A percentile compares a stretch with the other conserved stretches of the same genome.
phyloP scores from a whole-genome alignment of 2,888 invertebrate species.

The Tetropium fuscum region DNA sequence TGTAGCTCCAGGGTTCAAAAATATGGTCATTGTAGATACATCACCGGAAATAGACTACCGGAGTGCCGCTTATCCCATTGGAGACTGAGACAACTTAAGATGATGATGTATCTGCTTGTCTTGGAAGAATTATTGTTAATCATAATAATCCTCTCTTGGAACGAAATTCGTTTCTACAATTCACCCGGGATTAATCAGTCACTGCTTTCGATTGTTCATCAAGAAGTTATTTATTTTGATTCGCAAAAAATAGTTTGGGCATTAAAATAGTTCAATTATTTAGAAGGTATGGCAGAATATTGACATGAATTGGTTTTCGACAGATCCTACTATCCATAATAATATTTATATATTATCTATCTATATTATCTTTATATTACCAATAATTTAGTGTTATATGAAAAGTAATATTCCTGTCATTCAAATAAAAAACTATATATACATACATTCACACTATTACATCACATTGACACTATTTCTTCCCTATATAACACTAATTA shows the following conservation, averaged over 20 bases:
- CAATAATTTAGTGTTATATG: no score
- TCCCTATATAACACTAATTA: no score
- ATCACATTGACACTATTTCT: no score
- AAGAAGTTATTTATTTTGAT: slow-evolving; percentile 14
- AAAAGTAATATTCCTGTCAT: no score
- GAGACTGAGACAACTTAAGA: slow-evolving; percentile 25
- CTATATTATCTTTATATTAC: no score
- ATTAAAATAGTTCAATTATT: no score
- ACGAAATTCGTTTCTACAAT: slow-evolving; percentile 22
- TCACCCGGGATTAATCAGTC: slow-evolving; percentile 23
- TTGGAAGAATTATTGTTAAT: slow-evolving; percentile 26
- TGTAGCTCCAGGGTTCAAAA: slow-evolving; percentile 4
- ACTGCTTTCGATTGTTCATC: slow-evolving; percentile 22
- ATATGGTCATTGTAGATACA: slow-evolving; percentile 21
- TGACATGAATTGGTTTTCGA: no score
- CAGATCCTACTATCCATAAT: no score
- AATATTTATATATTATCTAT: no score
- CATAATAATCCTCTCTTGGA: slow-evolving; percentile 23
- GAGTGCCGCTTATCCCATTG: slow-evolving; percentile 21
- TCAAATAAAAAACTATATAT: no score
- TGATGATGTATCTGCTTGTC: slow-evolving; percentile 25
- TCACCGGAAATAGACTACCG: slow-evolving; percentile 23
- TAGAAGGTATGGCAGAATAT: no score
- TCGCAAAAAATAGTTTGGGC: slow-evolving; percentile 7
- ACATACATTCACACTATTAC: no score